These are phyloP conservation scores for Silurus meridionalis DNA, from an alignment of 2,113 vertebrate species.

Conservation along the genomic window DNA sequence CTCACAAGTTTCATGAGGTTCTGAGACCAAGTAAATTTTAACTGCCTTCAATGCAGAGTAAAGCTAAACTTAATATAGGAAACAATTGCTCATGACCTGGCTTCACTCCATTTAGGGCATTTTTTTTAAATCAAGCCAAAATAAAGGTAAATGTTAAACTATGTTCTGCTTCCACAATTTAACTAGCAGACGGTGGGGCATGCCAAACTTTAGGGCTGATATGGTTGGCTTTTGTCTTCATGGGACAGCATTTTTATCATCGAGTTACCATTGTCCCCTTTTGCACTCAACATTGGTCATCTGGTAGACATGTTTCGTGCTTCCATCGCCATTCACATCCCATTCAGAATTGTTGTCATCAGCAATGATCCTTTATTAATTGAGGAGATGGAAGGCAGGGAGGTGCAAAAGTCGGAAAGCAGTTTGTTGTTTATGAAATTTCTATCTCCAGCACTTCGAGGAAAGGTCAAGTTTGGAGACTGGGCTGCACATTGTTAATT, in stretches of 20 bases:
- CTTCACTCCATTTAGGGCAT: slow-evolving; percentile 21
- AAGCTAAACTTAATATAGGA: background rate
- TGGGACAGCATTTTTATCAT: background rate
- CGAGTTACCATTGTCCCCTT: background rate
- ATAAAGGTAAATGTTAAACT: background rate
- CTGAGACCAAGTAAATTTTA: slow-evolving; percentile 6
- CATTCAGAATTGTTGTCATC: background rate
- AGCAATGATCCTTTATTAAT: background rate
- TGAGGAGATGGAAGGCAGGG: background rate
- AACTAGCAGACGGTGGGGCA: background rate
- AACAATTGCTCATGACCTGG: slow-evolving; percentile 7
- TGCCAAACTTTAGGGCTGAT: background rate
- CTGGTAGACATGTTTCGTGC: slow-evolving; percentile 16
- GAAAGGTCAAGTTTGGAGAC: background rate
- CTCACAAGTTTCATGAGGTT: slow-evolving; percentile 26
- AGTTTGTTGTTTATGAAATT: background rate
- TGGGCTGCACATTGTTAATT: no score
- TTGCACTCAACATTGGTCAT: background rate
- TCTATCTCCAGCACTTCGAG: background rate
- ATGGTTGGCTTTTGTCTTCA: slow-evolving; percentile 6
- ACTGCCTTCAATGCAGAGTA: background rate
- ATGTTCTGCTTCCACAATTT: background rate
- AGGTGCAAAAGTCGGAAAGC: background rate
- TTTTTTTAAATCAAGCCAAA: background rate
- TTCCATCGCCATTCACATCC: background rate